Conservation (phyloP, 2,888 invertebrate species). For the Mythimna albipuncta region DNA sequence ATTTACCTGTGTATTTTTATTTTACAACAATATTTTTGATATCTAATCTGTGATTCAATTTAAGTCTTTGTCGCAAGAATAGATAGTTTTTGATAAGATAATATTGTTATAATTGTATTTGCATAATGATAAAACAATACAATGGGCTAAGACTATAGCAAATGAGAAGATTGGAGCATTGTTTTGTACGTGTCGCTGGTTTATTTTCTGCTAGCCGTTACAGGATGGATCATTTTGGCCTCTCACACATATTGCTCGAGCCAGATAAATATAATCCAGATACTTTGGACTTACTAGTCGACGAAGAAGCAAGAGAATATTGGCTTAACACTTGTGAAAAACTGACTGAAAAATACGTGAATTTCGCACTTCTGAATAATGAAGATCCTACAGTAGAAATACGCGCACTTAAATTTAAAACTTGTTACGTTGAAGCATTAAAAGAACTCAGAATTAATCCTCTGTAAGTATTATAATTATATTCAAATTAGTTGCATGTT, state of each 20-base stretch:
- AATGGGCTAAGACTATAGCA: constrained; percentile 80
- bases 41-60: constrained; percentile 62
- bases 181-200: constrained; percentile 51
- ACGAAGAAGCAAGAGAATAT: constrained; percentile 96
- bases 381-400: constrained; percentile 94
- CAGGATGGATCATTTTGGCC: constrained; percentile 87
- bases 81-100: constrained; percentile 58
- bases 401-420: constrained; percentile 95
- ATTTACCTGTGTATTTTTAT: constrained; percentile 25
- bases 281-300: constrained; percentile 96
- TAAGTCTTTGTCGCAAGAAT: constrained; percentile 39
- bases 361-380: constrained; percentile 95
- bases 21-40: constrained; percentile 50
- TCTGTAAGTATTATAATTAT: constrained; percentile 91
- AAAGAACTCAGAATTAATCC: constrained; percentile 94
- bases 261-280: constrained; percentile 96
- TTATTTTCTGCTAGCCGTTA: constrained; percentile 60
- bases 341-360: constrained; percentile 95
- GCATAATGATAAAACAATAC: constrained; percentile 79
- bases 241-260: constrained; percentile 92
- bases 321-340: constrained; percentile 98
- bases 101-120: constrained; percentile 75
- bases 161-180: constrained; percentile 67
- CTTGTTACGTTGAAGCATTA: constrained; percentile 95
- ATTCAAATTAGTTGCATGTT: constrained; percentile 23